Evolutionary conservation across 2,113 vertebrate species (phyloP).

Genomic region (Zonotrichia leucophrys): DNA sequence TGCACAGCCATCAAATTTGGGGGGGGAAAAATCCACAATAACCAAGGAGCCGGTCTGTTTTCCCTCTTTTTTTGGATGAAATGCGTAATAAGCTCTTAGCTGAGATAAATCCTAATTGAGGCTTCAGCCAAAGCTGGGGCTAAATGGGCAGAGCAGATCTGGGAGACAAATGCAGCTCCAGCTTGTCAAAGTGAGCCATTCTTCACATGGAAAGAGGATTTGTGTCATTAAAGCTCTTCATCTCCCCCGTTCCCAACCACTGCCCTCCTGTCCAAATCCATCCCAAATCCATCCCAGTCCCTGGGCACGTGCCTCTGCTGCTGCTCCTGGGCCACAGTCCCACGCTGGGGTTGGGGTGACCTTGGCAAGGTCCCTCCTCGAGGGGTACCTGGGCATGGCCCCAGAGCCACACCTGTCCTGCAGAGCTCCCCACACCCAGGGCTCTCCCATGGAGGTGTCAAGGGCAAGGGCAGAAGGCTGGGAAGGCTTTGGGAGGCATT

Average conservation of each 20-base stretch:
- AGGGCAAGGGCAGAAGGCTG: background rate
- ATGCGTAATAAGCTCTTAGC: slow-evolving; percentile 30
- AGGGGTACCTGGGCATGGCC: background rate
- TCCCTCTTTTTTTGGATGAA: background rate
- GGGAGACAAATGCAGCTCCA: slow-evolving; percentile 14
- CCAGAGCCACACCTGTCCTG: background rate
- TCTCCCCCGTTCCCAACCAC: fast-evolving
- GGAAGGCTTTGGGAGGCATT: background rate
- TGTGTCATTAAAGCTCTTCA: background rate
- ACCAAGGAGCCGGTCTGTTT: background rate
- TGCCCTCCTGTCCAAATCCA: background rate
- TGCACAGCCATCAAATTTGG: background rate
- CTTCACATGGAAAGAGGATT: background rate
- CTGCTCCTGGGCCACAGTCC: background rate
- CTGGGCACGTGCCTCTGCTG: background rate
- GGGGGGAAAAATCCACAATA: background rate
- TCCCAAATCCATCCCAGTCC: background rate
- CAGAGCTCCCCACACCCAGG: background rate
- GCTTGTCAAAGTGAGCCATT: slow-evolving; percentile 1
- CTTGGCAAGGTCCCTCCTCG: background rate
- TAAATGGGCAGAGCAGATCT: slow-evolving; percentile 34
- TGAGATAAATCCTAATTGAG: slow-evolving; percentile 45
- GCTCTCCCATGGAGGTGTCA: background rate
- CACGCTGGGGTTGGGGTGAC: background rate
- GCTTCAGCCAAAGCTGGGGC: slow-evolving; percentile 31